Evolutionary conservation across 1,140 invertebrate species (phyloP).

Genomic region (Cheumatopsyche charites): DNA sequence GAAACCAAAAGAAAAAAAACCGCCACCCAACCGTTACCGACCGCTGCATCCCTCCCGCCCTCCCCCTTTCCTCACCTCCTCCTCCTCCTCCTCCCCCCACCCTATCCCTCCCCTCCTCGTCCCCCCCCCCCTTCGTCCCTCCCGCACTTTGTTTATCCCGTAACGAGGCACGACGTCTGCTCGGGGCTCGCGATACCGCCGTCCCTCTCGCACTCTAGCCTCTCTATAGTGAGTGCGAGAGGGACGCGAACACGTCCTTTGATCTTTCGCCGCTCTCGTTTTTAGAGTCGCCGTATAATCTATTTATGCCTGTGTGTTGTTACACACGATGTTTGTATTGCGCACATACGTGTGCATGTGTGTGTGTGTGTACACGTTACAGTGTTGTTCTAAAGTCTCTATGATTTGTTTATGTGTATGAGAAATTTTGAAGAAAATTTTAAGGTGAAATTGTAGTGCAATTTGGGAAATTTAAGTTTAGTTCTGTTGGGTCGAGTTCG

Average conservation of each 20-base stretch:
- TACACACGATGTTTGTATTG: slow-evolving; percentile 36
- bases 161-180: slow-evolving; percentile 45
- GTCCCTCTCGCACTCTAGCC: slow-evolving; percentile 33
- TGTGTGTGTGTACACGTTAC: slow-evolving; percentile 12
- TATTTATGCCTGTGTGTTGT: slow-evolving; percentile 47
- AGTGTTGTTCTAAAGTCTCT: no score
- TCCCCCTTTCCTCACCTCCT: background rate
- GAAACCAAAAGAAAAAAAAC: no score
- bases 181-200: slow-evolving; percentile 25
- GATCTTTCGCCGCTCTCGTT: slow-evolving; percentile 45
- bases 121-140: slow-evolving; percentile 18
- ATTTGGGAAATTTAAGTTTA: no score
- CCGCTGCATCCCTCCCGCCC: background rate
- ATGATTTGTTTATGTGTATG: no score
- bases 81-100: slow-evolving; percentile 22
- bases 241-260: slow-evolving; percentile 39
- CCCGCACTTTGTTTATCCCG: slow-evolving; percentile 46
- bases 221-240: slow-evolving; percentile 24
- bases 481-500: no score
- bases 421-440: no score
- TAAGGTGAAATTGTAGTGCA: no score
- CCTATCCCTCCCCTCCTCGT: background rate
- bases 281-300: slow-evolving; percentile 46
- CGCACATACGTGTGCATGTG: slow-evolving; percentile 12
- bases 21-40: slow-evolving; percentile 1